A percentile compares a stretch with the other conserved stretches of the same genome.
Conservation (phyloP, 2,888 invertebrate species). For the Heliconius aoede region DNA sequence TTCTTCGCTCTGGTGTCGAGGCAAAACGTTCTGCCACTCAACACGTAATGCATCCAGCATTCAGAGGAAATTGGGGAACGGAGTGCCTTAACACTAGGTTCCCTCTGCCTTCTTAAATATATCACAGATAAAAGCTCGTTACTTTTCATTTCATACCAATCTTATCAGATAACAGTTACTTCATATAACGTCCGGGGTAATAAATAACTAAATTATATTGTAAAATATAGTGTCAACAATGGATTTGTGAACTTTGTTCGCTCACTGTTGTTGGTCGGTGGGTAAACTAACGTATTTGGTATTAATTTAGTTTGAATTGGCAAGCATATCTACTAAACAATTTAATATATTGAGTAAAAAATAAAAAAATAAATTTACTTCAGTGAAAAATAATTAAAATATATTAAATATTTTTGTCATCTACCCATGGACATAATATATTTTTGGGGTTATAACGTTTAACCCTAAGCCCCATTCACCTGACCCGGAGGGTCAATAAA, state of each 20-base stretch:
- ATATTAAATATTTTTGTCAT: not conserved
- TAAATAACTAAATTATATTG: conserved; percentile 19
- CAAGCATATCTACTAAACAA: not conserved
- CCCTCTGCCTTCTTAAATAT: not conserved
- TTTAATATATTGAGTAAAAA: too few species aligned
- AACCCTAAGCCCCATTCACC: not conserved
- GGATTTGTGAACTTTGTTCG: not conserved
- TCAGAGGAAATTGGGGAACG: too few species aligned
- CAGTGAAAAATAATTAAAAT: not conserved
- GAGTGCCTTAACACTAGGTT: too few species aligned
- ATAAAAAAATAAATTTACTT: not conserved
- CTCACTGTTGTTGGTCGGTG: not conserved
- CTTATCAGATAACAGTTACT: not conserved
- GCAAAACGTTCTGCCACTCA: too few species aligned
- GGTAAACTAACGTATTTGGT: not conserved
- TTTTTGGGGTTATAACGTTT: not conserved
- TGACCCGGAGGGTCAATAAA: not conserved
- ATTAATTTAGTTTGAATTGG: not conserved
- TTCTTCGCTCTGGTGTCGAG: too few species aligned
- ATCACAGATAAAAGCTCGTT: not conserved
- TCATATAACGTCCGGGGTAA: not conserved
- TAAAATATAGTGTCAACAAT: too few species aligned
- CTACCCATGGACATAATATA: conserved; percentile 1
- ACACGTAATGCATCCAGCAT: too few species aligned
- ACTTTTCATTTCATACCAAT: not conserved